Evolutionary conservation across 1,140 invertebrate genomes (phyloP).

Genomic region (Saxidomus purpurata): DNA sequence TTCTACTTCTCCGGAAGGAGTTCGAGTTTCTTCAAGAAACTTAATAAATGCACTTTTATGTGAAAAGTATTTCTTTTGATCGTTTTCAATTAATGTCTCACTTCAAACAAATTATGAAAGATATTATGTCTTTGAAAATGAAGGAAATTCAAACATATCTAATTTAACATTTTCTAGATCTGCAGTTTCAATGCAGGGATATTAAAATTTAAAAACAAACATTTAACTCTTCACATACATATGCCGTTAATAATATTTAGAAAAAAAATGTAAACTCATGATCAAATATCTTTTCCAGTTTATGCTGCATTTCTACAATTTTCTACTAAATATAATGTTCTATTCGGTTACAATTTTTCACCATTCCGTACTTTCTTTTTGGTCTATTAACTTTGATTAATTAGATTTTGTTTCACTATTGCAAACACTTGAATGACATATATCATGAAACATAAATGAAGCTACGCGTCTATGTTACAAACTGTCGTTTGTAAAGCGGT

Average conservation of each 20-base stretch:
- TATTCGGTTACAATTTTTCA: no score
- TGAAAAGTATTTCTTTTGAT: conserved; percentile 6
- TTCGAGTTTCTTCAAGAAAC: background rate
- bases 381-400: background rate
- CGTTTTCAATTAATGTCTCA: background rate
- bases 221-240: no score
- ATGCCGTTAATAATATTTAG: no score
- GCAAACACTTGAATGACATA: background rate
- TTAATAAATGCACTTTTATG: conserved; percentile 3
- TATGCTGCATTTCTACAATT: no score
- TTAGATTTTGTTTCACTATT: background rate
- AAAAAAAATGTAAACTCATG: no score
- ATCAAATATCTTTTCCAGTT: no score
- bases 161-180: background rate
- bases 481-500: background rate
- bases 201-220: no score
- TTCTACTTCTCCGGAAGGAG: background rate
- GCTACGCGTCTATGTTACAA: background rate
- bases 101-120: background rate
- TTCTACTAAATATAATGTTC: no score
- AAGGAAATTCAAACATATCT: background rate
- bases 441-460: background rate
- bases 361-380: no score
- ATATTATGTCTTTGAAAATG: background rate
- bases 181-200: background rate